A percentile compares a stretch with the other conserved stretches of the same genome.
Conservation (phyloP, 2,113 vertebrate genomes). For the Myodes glareolus region DNA sequence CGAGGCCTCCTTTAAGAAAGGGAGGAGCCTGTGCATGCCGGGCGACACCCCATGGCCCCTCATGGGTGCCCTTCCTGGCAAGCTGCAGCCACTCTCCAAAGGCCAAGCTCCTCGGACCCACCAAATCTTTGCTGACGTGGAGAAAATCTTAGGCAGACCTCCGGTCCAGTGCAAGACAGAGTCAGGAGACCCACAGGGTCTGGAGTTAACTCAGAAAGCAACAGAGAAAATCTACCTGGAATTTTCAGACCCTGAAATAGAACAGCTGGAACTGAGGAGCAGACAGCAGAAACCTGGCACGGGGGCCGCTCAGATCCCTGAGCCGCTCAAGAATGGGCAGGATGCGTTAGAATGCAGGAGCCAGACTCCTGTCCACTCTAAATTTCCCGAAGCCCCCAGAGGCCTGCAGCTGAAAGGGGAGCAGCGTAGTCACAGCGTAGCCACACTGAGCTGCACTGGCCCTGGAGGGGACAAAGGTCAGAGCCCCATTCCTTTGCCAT, state of each 20-base stretch:
- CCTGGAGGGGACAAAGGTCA: not conserved
- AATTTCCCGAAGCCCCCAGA: not conserved
- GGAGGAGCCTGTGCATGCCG: not conserved
- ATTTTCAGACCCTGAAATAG: constrained; percentile 73
- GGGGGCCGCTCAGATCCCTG: not conserved
- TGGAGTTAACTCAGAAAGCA: not conserved
- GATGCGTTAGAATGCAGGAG: not conserved
- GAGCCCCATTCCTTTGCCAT: not conserved
- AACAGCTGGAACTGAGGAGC: constrained; percentile 61
- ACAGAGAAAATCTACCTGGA: constrained; percentile 45
- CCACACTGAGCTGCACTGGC: constrained; percentile 24
- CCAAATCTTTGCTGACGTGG: constrained; percentile 67
- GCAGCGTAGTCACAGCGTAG: not conserved
- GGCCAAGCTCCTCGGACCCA: constrained; percentile 56
- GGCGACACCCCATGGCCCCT: not conserved
- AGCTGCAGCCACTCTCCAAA: constrained; percentile 70
- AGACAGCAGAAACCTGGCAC: not conserved
- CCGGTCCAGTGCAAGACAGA: constrained; percentile 30
- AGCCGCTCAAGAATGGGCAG: not conserved
- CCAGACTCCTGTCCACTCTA: not conserved
- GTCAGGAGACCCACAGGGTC: constrained; percentile 32
- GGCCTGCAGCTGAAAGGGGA: not conserved
- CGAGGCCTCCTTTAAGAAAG: constrained; percentile 68
- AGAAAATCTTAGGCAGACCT: constrained; percentile 69
- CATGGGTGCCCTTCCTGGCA: constrained; percentile 32